Evolutionary conservation across 2,888 invertebrate genomes (phyloP).

Genomic region (Troides aeacus): DNA sequence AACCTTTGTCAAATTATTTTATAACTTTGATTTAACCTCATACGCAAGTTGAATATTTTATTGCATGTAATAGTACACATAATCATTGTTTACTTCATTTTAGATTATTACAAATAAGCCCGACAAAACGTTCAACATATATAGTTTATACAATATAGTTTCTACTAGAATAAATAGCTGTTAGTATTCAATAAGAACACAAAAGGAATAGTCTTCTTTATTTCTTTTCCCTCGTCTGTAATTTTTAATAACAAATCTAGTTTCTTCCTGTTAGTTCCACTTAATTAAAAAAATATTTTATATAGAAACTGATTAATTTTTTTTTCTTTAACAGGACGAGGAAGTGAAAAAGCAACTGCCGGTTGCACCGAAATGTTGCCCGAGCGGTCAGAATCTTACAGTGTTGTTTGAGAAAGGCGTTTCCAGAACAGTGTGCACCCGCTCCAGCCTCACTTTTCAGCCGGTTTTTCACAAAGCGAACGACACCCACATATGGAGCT

Average conservation of each 20-base stretch:
- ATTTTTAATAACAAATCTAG: too few relatives aligned
- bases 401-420: slow-evolving; percentile 53
- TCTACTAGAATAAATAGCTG: not conserved
- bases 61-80: slow-evolving; percentile 63
- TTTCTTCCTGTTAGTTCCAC: too few relatives aligned
- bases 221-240: too few relatives aligned
- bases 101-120: slow-evolving; percentile 15
- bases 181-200: not conserved
- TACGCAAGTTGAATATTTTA: slow-evolving; percentile 66
- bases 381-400: slow-evolving; percentile 71
- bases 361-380: slow-evolving; percentile 77
- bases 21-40: slow-evolving; percentile 66
- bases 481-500: slow-evolving; percentile 69
- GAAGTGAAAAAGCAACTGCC: slow-evolving; percentile 63
- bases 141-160: too few relatives aligned
- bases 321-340: slow-evolving; percentile 52
- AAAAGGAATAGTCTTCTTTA: too few relatives aligned
- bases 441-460: slow-evolving; percentile 67
- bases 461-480: slow-evolving; percentile 78
- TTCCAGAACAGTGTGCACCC: slow-evolving; percentile 54
- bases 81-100: slow-evolving; percentile 33
- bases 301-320: slow-evolving; percentile 41
- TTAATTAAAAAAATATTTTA: too few relatives aligned
- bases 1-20: slow-evolving; percentile 54
- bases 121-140: not conserved